Base-by-base conservation (phyloP, 2,888 invertebrate genomes). In the Apodemia hepburni region DNA sequence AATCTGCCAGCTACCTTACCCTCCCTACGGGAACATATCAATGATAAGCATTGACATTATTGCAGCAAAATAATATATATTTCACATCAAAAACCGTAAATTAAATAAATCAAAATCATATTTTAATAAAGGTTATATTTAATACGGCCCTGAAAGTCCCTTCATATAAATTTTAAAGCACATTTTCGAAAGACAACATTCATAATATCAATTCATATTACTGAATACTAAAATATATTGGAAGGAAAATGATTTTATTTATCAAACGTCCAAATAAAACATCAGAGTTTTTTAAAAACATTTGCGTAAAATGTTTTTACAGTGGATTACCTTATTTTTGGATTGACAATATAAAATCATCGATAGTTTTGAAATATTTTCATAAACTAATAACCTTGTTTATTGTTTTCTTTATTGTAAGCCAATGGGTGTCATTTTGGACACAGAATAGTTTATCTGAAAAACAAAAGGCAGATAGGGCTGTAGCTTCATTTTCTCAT, bases 261-360 rank as follows among this genome's bases (percentile, higher is more conserved):
- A 17, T 38, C 54, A n/a, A 33, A 33, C 33, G 33, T 45, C n/a
- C n/a, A n/a, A 45, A 45, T n/a, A 45, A 45, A 45, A 45, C 45
- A n/a, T 45, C 45, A n/a, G n/a, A n/a, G n/a, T 45, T 45, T 45
- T 45, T 45, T 2, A 45, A n/a, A 12, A 45, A 45, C 6, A 45
- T 45, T 45, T 45, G 45, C 6, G 6, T n/a, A 65, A 45, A 45
- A 45, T 45, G 45, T n/a, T 45, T 5, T 61, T 60, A 70, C 11
- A 66, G 64, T 17, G 73, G 72, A 29, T 33, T 70, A 22, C 74
- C 79, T 3, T 74, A 81, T 64, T 73, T 77, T 29, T 82, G 79
- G 81, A 63, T 76, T 3, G 72, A 77, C 42, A 71, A 74, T 0
- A 54, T 73, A 0, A 68, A 68, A 15, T 63, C 74, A 11, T 57